These are phyloP conservation scores for Lordiphosa fenestrarum DNA, from an alignment of 2,888 invertebrate species.

Conservation along the genomic window DNA sequence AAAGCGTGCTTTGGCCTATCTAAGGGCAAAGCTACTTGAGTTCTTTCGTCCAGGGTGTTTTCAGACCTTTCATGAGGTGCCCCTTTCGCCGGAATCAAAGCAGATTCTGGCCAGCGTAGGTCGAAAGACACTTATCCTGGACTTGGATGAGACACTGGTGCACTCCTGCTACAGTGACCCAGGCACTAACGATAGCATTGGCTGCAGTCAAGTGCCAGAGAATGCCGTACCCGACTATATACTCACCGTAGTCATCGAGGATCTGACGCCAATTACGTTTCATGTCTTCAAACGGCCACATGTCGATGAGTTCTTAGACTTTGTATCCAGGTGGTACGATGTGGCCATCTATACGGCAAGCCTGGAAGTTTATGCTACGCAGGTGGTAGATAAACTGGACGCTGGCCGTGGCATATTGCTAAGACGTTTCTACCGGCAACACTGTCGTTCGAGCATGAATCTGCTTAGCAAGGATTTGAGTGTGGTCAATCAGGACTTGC, in stretches of 20 bases:
- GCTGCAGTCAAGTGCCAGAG: slow-evolving; percentile 33
- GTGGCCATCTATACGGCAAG: slow-evolving; percentile 57
- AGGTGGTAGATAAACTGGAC: slow-evolving; percentile 48
- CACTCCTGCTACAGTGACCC: slow-evolving; percentile 56
- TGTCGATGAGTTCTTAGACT: slow-evolving; percentile 45
- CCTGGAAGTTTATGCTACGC: slow-evolving; percentile 45
- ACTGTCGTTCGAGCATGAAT: slow-evolving; percentile 25
- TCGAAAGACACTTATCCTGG: slow-evolving; percentile 47
- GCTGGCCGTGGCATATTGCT: slow-evolving; percentile 44
- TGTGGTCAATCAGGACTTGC: slow-evolving; percentile 34
- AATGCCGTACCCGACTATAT: slow-evolving; percentile 42
- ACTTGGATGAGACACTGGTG: slow-evolving; percentile 57
- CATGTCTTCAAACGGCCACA: slow-evolving; percentile 49
- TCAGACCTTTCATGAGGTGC: slow-evolving; percentile 25
- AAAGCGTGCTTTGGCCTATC: slow-evolving; percentile 2
- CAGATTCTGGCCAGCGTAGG: slow-evolving; percentile 5
- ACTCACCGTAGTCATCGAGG: slow-evolving; percentile 22
- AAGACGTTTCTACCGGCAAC: slow-evolving; percentile 52
- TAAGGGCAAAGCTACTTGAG: slow-evolving; percentile 10
- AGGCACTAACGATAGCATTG: slow-evolving; percentile 27
- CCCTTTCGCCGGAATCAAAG: slow-evolving; percentile 20
- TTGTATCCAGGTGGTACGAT: slow-evolving; percentile 57
- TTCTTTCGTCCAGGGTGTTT: neutral
- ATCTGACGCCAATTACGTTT: slow-evolving; percentile 26
- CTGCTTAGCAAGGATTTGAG: slow-evolving; percentile 41